Evolutionary conservation across 2,113 vertebrate genomes (phyloP).

Genomic region (Leuciscus idus): DNA sequence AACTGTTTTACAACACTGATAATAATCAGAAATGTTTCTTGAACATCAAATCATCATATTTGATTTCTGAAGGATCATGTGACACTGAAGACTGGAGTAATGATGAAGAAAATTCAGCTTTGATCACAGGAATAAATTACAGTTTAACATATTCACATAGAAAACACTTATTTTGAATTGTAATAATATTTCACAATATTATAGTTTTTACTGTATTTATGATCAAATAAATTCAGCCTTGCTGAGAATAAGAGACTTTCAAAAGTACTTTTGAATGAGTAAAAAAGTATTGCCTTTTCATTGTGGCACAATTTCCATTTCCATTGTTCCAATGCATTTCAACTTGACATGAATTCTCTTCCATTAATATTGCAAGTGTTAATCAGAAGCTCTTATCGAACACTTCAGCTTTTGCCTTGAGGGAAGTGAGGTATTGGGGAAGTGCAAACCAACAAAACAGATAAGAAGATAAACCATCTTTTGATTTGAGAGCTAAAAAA

Average conservation of each 20-base stretch:
- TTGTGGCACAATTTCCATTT: not conserved
- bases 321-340: not conserved
- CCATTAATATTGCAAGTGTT: not conserved
- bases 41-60: too few species aligned
- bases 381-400: not conserved
- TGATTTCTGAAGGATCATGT: not conserved
- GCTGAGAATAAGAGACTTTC: not conserved
- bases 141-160: too few species aligned
- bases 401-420: not conserved
- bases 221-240: not conserved
- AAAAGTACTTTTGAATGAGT: not conserved
- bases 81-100: too few species aligned
- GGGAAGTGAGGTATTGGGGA: not conserved
- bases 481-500: constrained; percentile 6
- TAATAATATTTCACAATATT: not conserved
- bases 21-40: not conserved
- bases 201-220: not conserved
- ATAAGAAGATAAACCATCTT: not conserved
- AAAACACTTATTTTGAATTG: not conserved
- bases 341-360: not conserved
- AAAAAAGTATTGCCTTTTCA: not conserved
- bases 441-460: not conserved
- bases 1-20: not conserved
- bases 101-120: too few species aligned
- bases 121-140: too few species aligned